A percentile compares a stretch with the other conserved stretches of the same genome.
phyloP scores from a whole-genome alignment of 2,888 invertebrate genomes.

The Zhuqinia jingwanae region DNA sequence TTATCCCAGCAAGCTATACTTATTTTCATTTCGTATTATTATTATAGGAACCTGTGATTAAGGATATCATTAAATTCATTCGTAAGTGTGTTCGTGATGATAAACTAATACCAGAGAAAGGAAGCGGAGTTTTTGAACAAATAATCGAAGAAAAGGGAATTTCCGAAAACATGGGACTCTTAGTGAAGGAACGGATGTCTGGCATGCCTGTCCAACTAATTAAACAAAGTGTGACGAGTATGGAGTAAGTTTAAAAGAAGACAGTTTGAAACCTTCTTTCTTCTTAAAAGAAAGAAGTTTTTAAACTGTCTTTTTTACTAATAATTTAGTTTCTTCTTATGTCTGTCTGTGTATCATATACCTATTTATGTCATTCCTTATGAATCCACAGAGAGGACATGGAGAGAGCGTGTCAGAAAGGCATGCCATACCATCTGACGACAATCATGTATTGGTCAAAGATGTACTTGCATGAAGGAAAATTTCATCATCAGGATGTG shows the following conservation, averaged over 20 bases:
- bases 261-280: neutral
- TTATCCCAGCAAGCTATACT: neutral
- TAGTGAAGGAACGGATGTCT: constrained; percentile 69
- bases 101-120: constrained; percentile 6
- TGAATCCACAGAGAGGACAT: constrained; percentile 46
- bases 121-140: neutral
- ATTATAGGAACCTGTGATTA: constrained; percentile 46
- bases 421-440: constrained; percentile 67
- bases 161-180: constrained; percentile 22
- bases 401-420: constrained; percentile 22
- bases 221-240: constrained; percentile 57
- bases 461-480: constrained; percentile 41
- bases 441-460: constrained; percentile 64
- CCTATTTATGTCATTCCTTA: no score
- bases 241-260: constrained; percentile 63
- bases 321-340: no score
- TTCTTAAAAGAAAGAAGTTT: constrained; percentile 6
- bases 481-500: constrained; percentile 8
- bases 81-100: neutral
- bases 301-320: no score
- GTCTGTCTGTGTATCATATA: constrained; percentile 2
- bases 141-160: neutral
- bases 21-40: neutral
- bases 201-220: constrained; percentile 62
- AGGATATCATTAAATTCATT: constrained; percentile 24